A percentile compares a stretch with the other conserved stretches of the same genome.
phyloP scores from a whole-genome alignment of 2,888 invertebrate species.

The Yponomeuta sedellus region DNA sequence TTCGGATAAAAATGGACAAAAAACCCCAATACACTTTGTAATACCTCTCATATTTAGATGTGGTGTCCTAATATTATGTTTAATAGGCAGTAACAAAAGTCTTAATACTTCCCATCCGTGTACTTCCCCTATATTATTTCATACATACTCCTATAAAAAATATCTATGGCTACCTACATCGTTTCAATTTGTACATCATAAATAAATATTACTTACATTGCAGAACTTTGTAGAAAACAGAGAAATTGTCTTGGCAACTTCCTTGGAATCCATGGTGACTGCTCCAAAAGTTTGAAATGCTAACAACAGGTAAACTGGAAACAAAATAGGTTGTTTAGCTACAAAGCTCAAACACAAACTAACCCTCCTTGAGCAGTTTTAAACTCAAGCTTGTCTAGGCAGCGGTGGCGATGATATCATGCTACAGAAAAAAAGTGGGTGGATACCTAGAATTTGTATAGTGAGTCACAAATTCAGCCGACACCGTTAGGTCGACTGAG shows the following conservation, averaged over 20 bases:
- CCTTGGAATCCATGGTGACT: slow-evolving; percentile 50
- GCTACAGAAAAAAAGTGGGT: not conserved
- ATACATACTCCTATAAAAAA: no score
- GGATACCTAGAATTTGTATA: not conserved
- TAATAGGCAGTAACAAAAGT: no score
- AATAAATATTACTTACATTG: slow-evolving; percentile 54
- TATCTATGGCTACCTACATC: no score
- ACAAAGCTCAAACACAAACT: not conserved
- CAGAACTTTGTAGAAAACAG: slow-evolving; percentile 67
- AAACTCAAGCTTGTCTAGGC: not conserved
- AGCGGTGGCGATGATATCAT: not conserved
- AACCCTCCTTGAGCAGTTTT: not conserved
- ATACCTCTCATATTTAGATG: not conserved
- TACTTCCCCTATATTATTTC: no score
- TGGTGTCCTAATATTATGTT: not conserved
- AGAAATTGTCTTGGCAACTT: slow-evolving; percentile 50
- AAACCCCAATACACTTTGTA: not conserved
- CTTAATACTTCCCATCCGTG: no score
- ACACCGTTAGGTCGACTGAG: not conserved
- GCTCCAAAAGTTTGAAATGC: slow-evolving; percentile 26
- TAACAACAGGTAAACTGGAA: slow-evolving; percentile 41
- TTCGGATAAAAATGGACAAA: not conserved
- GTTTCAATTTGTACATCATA: no score
- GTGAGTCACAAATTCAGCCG: not conserved
- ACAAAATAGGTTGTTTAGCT: not conserved